Evolutionary conservation across 2,888 invertebrate genomes (phyloP), one percentile per base, ranked within the genome.

Genomic region (Papilio gigon): DNA sequence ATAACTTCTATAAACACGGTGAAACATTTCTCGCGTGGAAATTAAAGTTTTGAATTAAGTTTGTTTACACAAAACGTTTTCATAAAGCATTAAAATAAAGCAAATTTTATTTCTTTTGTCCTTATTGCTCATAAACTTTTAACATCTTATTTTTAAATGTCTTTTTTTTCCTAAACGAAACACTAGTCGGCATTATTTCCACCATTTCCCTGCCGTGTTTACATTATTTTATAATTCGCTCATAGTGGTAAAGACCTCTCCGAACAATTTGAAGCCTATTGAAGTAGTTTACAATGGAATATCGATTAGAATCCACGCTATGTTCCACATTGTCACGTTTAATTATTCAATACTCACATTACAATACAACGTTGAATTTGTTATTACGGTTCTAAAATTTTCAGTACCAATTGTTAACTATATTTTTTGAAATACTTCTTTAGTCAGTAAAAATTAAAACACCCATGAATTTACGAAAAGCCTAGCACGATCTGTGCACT

Each of bases 1-100:
- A n/a, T 53, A 30, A 53, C 5, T 17, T n/a, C n/a, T n/a, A n/a
- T n/a, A n/a, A n/a, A 53, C 2, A 9, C 5, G 5, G 30, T 30
- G 30, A 53, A 30, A 27, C 27, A 27, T 53, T n/a, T 30, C n/a
- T 6, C 53, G 1, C 2, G 30, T n/a, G 27, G 11, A 50, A 53
- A 30, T 53, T 53, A 53, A 53, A 53, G 8, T 30, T 30, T 53
- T n/a, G n/a, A n/a, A n/a, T 8, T n/a, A 53, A 30, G 14, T n/a
- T 50, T 50, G 14, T 27, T 50, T 50, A 8, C 50, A 6, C 14
- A 14, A 14, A 50, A 44, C 11, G 44, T 11, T 44, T 44, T 44
- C 20, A 37, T n/a, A 5, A 37, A 37, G n/a, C 0, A 1, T 35
- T 35, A 35, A 37, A 14, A 37, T 37, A 37, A 14, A 9, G 33